These are phyloP conservation scores for Homarus americanus DNA, from an alignment of 1,140 invertebrate species.

Conservation along the genomic window DNA sequence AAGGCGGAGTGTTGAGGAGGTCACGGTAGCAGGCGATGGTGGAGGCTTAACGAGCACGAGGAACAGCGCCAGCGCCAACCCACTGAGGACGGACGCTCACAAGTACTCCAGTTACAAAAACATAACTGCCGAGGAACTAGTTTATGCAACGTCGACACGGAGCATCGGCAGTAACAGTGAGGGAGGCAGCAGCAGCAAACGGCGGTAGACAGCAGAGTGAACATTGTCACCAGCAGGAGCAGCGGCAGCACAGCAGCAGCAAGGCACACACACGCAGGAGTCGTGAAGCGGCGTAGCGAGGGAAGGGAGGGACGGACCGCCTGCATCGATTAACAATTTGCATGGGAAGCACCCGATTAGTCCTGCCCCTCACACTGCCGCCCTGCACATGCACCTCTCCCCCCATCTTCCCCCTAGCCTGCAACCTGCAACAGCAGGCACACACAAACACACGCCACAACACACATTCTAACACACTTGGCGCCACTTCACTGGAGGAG, in stretches of 20 bases:
- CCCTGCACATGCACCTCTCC: slow-evolving; percentile 65
- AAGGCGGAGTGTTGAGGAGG: slow-evolving; percentile 2
- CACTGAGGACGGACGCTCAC: slow-evolving; percentile 9
- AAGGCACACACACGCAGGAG: slow-evolving; percentile 39
- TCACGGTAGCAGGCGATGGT: background rate
- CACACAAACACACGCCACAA: slow-evolving; percentile 17
- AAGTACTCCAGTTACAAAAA: slow-evolving; percentile 25
- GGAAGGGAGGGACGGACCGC: slow-evolving; percentile 67
- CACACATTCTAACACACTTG: background rate
- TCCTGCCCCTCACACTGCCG: slow-evolving; percentile 70
- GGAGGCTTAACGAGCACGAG: background rate
- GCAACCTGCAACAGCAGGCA: slow-evolving; percentile 40
- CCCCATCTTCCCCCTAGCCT: slow-evolving; percentile 23
- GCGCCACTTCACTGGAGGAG: background rate
- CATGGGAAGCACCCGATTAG: slow-evolving; percentile 71
- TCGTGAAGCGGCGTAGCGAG: slow-evolving; percentile 64
- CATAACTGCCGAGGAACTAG: slow-evolving; percentile 5
- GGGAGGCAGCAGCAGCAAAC: slow-evolving; percentile 22
- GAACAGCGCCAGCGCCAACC: background rate
- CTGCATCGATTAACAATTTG: slow-evolving; percentile 72
- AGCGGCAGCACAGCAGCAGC: slow-evolving; percentile 16
- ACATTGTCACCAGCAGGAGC: slow-evolving; percentile 19
- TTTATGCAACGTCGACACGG: background rate
- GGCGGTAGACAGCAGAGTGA: background rate
- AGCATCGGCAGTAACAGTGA: background rate